Conservation (phyloP, 2,888 invertebrate genomes). For the Drosophila austrosaltans region DNA sequence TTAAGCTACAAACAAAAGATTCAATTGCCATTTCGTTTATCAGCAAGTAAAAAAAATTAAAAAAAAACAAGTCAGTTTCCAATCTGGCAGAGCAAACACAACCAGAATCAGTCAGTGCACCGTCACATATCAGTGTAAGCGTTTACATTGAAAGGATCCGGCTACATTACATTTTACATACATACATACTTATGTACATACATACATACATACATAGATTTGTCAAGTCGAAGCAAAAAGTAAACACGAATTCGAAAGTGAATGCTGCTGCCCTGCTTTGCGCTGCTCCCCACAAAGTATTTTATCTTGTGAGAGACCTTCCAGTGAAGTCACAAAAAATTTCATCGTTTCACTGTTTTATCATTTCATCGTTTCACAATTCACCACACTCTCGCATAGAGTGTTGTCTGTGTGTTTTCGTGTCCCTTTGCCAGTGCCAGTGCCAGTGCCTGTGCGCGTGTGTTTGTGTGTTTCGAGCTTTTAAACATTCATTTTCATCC, state of each 20-base stretch:
- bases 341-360: conserved; percentile 43
- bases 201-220: not conserved
- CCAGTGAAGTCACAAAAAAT: conserved; percentile 45
- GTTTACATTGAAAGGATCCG: not conserved
- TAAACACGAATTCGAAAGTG: conserved; percentile 38
- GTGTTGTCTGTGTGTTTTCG: not conserved
- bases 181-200: conserved; percentile 2
- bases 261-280: conserved; percentile 10
- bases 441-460: not conserved
- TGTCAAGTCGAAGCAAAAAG: conserved; percentile 21
- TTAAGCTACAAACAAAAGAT: too few relatives aligned
- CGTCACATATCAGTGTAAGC: not conserved
- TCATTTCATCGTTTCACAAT: conserved; percentile 44
- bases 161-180: conserved; percentile 8
- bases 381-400: conserved; percentile 49
- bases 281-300: not conserved
- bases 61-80: not conserved
- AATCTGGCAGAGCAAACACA: not conserved
- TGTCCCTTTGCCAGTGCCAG: not conserved
- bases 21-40: too few relatives aligned
- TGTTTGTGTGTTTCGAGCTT: conserved; percentile 46
- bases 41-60: too few relatives aligned
- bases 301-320: conserved; percentile 22
- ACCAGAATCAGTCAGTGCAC: not conserved
- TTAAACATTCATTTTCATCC: conserved; percentile 54